Percentiles rank a stretch among this genome's conserved stretches.
Conservation (phyloP, 2,113 vertebrate species). For the Martes martes region DNA sequence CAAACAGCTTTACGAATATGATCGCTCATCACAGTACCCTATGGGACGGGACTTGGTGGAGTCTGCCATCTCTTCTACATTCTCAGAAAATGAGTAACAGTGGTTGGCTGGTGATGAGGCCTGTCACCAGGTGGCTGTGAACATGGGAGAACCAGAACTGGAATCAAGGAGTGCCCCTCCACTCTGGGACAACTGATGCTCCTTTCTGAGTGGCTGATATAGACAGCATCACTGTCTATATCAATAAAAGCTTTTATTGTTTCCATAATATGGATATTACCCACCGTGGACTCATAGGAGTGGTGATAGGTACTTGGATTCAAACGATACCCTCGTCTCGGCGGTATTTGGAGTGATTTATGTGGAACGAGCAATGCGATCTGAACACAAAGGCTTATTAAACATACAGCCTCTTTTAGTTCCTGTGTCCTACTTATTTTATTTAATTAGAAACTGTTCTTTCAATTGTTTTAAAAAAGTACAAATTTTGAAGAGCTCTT, state of each 20-base stretch:
- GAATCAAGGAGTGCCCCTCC: not conserved
- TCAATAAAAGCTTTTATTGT: not conserved
- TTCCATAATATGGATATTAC: not conserved
- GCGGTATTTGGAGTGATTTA: not conserved
- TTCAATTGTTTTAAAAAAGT: conserved; percentile 8
- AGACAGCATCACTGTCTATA: not conserved
- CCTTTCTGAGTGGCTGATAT: not conserved
- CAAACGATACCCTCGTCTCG: not conserved
- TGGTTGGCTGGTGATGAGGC: not conserved
- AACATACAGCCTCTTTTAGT: not conserved
- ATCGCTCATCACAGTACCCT: not conserved
- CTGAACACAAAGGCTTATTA: not conserved
- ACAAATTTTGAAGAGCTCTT: not conserved
- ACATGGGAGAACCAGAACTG: not conserved
- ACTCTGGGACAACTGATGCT: not conserved
- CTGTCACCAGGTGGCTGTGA: not conserved
- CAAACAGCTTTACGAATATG: not conserved
- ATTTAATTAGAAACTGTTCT: conserved; percentile 29
- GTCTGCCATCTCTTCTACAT: not conserved
- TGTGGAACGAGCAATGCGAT: not conserved
- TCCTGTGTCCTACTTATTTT: conserved; percentile 34
- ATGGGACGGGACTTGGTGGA: not conserved
- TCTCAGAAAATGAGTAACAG: not conserved
- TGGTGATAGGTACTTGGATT: not conserved
- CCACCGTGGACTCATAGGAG: not conserved